phyloP scores from a whole-genome alignment of 2,888 invertebrate species.

The Nemoura dubitans region DNA sequence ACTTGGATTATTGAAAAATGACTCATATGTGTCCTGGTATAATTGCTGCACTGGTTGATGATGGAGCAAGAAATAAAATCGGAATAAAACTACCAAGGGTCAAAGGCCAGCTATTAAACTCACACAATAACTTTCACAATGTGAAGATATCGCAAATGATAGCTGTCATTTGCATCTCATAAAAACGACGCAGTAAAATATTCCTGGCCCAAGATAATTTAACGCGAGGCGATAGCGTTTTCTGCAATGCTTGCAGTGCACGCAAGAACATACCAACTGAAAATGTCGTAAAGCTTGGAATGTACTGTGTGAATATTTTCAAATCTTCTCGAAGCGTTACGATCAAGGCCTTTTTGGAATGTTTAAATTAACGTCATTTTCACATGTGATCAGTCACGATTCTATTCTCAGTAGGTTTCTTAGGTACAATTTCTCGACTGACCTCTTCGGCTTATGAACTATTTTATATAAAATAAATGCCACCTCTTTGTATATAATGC shows the following conservation, averaged over 20 bases:
- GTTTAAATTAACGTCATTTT: no score
- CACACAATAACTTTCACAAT: slow-evolving; percentile 32
- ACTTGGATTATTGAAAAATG: no score
- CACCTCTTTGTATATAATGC: no score
- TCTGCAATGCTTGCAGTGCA: not conserved
- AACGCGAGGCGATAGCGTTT: not conserved
- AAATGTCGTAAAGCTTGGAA: not conserved
- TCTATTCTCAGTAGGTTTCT: no score
- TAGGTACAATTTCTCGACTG: no score
- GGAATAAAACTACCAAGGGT: slow-evolving; percentile 2
- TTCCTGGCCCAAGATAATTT: slow-evolving; percentile 7
- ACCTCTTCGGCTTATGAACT: no score
- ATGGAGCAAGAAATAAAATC: not conserved
- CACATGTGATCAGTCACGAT: no score
- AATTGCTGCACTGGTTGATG: not conserved
- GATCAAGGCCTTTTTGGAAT: no score
- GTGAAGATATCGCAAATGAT: slow-evolving; percentile 9
- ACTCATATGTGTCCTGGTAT: no score
- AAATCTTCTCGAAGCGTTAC: no score
- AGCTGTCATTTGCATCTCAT: slow-evolving; percentile 32
- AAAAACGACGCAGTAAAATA: slow-evolving; percentile 9
- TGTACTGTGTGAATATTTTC: no score
- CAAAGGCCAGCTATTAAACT: slow-evolving; percentile 16
- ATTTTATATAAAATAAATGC: no score
- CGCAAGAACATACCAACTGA: not conserved